A percentile compares a stretch with the other conserved stretches of the same genome.
These are phyloP conservation scores for Heteromyza rotundicornis DNA, from an alignment of 2,888 invertebrate species.

Conservation along the genomic window DNA sequence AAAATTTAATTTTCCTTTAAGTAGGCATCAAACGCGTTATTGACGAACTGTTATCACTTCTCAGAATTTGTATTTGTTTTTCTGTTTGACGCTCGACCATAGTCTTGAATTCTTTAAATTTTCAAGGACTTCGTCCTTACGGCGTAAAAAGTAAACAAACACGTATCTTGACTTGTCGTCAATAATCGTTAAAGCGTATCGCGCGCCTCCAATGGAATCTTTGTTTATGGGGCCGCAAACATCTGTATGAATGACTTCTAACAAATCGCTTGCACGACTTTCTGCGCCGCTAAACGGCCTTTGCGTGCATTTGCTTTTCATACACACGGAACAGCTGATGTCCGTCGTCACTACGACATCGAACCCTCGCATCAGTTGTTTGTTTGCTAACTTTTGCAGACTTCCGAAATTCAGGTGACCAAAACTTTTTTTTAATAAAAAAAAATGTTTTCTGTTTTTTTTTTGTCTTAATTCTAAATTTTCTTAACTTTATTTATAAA, in stretches of 20 bases:
- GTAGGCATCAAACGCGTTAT: conserved; percentile 5
- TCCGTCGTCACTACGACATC: not conserved
- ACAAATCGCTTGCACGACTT: conserved; percentile 16
- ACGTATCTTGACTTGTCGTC: conserved; percentile 28
- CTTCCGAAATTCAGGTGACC: not conserved
- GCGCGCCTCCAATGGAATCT: conserved; percentile 26
- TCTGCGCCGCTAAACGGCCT: conserved; percentile 21
- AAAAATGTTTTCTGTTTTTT: too few species aligned
- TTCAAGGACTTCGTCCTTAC: conserved; percentile 17
- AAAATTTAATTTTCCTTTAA: conserved; percentile 10
- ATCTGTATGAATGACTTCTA: conserved; percentile 24
- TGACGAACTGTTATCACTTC: conserved; percentile 11
- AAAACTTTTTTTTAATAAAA: not conserved
- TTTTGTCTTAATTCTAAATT: too few species aligned
- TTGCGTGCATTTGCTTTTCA: conserved; percentile 16
- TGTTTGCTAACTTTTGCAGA: not conserved
- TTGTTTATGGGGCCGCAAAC: conserved; percentile 25
- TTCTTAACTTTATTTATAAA: too few species aligned
- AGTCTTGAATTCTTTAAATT: conserved; percentile 18
- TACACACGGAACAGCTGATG: conserved; percentile 15
- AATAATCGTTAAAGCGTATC: conserved; percentile 31
- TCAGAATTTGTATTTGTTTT: conserved; percentile 11
- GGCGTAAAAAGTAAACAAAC: conserved; percentile 29
- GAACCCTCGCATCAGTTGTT: not conserved
- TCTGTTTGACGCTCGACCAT: conserved; percentile 10